phyloP scores from a whole-genome alignment of 2,113 vertebrate genomes.

The Lepisosteus osseus region DNA sequence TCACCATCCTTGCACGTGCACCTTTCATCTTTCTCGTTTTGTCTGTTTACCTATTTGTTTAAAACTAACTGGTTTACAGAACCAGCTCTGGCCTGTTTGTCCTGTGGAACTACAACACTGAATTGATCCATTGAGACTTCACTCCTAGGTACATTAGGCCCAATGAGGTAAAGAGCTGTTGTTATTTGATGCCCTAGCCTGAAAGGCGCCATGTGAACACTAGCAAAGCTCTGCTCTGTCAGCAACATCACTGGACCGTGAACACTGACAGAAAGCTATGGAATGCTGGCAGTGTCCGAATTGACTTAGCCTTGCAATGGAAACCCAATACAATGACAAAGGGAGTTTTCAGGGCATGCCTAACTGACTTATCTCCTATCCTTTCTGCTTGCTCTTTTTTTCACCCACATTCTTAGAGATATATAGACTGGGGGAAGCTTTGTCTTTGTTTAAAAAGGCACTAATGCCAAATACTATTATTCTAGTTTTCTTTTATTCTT shows the following conservation, averaged over 20 bases:
- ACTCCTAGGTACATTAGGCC: slow-evolving; percentile 21
- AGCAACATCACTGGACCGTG: slow-evolving; percentile 28
- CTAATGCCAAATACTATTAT: neutral
- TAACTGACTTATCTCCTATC: slow-evolving; percentile 6
- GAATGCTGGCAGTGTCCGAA: slow-evolving; percentile 26
- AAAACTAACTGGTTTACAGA: neutral
- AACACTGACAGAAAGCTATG: slow-evolving; percentile 26
- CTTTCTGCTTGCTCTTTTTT: neutral
- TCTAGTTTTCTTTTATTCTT: too few relatives aligned
- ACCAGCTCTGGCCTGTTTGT: neutral
- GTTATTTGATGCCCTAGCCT: slow-evolving; percentile 25
- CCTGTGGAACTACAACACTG: slow-evolving; percentile 6
- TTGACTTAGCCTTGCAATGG: slow-evolving; percentile 15
- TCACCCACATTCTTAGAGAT: slow-evolving; percentile 1
- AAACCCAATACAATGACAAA: slow-evolving; percentile 30
- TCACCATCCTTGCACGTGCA: neutral
- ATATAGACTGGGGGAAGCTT: neutral
- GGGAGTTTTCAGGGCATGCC: slow-evolving; percentile 3
- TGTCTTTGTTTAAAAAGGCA: neutral
- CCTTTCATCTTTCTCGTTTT: too few relatives aligned
- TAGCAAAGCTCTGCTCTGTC: slow-evolving; percentile 29
- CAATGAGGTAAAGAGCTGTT: slow-evolving; percentile 14
- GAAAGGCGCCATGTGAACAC: slow-evolving; percentile 18
- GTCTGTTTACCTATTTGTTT: neutral
- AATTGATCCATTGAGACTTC: slow-evolving; percentile 22